Evolutionary conservation across 2,888 invertebrate species (phyloP).

Genomic region (Cantharis rustica): DNA sequence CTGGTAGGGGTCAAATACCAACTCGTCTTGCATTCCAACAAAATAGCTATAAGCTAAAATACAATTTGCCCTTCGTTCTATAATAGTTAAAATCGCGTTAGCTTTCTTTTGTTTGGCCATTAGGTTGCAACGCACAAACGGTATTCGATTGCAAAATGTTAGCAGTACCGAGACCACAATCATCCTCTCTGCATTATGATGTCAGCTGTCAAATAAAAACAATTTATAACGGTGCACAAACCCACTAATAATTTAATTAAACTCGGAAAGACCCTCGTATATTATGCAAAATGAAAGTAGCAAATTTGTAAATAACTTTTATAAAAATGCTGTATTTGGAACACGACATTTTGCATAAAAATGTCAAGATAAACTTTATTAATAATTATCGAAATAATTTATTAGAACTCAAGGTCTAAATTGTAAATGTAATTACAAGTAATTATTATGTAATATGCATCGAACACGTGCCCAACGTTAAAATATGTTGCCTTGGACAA

Average conservation of each 20-base stretch:
- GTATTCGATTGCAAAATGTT: background rate
- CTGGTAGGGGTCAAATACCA: constrained; percentile 2
- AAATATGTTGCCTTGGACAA: background rate
- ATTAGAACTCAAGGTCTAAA: constrained; percentile 6
- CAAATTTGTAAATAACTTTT: background rate
- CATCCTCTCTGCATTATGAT: background rate
- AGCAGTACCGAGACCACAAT: background rate
- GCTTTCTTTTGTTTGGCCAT: background rate
- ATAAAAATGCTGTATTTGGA: background rate
- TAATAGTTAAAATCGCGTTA: background rate
- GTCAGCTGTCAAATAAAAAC: background rate
- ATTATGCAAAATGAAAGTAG: background rate
- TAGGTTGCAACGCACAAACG: background rate
- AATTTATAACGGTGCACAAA: background rate
- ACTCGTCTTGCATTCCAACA: constrained; percentile 1
- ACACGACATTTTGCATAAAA: background rate
- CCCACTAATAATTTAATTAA: background rate
- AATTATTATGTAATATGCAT: constrained; percentile 4
- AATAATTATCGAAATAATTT: background rate
- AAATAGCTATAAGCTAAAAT: constrained; percentile 3
- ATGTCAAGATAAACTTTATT: background rate
- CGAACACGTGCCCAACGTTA: background rate
- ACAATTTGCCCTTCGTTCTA: background rate
- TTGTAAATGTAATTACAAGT: constrained; percentile 2
- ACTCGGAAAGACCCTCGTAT: background rate